These are phyloP conservation scores for Diadema setosum DNA, from an alignment of 35 echinoderm and acorn worm genomes.

Conservation along the genomic window DNA sequence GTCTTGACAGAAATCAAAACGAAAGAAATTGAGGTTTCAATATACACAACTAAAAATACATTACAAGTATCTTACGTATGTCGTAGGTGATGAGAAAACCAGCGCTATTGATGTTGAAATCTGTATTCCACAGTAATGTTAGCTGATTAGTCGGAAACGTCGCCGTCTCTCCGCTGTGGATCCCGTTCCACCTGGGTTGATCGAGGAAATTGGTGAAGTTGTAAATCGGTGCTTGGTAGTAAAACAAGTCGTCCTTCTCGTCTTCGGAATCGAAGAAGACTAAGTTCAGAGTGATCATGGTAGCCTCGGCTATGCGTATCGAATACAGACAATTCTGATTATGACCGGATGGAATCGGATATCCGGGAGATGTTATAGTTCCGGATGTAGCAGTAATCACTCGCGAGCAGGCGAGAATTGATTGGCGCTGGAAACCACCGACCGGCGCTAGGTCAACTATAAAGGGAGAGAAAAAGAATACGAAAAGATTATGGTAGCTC, in stretches of 20 bases:
- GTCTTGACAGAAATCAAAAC: too few species aligned
- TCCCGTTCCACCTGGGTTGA: not conserved
- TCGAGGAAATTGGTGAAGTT: not conserved
- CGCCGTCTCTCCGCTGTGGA: not conserved
- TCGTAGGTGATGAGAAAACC: constrained; percentile 22
- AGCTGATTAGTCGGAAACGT: constrained; percentile 15
- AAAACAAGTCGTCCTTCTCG: constrained; percentile 10
- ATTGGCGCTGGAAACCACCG: too few species aligned
- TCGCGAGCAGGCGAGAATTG: not conserved
- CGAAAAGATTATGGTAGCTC: too few species aligned
- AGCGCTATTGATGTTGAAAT: not conserved
- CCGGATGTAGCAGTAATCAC: not conserved
- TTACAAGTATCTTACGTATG: not conserved
- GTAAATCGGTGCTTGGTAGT: not conserved
- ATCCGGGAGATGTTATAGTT: constrained; percentile 6
- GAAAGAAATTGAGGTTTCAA: not conserved
- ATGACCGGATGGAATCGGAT: not conserved
- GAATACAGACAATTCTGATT: constrained; percentile 10
- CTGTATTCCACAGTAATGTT: constrained; percentile 19
- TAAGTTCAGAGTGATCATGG: not conserved
- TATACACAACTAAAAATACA: not conserved
- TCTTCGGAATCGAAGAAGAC: not conserved
- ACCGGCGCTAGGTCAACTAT: not conserved
- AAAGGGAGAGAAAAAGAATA: too few species aligned
- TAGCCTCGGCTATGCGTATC: constrained; percentile 7